Evolutionary conservation across 2,888 invertebrate species (phyloP).

Genomic region (Luperina nickerlii): DNA sequence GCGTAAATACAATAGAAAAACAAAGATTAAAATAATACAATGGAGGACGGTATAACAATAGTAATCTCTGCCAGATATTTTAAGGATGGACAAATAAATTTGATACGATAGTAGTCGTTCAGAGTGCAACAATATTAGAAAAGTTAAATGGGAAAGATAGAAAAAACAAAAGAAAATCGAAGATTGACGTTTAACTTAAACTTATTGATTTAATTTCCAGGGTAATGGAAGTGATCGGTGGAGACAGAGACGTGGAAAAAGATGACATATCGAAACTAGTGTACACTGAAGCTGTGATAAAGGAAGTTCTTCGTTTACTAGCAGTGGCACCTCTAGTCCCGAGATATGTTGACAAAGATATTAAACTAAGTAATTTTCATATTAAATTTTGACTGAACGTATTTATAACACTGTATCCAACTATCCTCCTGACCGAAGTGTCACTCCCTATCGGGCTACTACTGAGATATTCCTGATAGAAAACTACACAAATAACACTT

Average conservation of each 20-base stretch:
- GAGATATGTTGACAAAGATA: constrained; percentile 42
- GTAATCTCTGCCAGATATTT: neutral
- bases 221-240: constrained; percentile 43
- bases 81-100: neutral
- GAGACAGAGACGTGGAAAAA: constrained; percentile 48
- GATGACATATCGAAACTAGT: constrained; percentile 50
- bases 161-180: neutral
- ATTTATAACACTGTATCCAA: neutral
- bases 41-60: neutral
- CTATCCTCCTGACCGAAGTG: neutral
- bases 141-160: neutral
- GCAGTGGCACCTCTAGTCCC: constrained; percentile 16
- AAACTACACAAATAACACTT: neutral
- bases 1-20: neutral
- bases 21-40: neutral
- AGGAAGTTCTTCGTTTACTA: constrained; percentile 38
- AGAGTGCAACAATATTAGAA: neutral
- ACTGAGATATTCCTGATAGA: neutral
- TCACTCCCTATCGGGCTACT: neutral
- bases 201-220: neutral
- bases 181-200: neutral
- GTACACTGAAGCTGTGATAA: constrained; percentile 58
- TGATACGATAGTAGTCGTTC: neutral
- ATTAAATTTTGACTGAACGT: neutral
- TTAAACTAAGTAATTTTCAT: constrained; percentile 23